Evolutionary conservation across 2,888 invertebrate species (phyloP).

Genomic region (Caenorhabditis sp.): DNA sequence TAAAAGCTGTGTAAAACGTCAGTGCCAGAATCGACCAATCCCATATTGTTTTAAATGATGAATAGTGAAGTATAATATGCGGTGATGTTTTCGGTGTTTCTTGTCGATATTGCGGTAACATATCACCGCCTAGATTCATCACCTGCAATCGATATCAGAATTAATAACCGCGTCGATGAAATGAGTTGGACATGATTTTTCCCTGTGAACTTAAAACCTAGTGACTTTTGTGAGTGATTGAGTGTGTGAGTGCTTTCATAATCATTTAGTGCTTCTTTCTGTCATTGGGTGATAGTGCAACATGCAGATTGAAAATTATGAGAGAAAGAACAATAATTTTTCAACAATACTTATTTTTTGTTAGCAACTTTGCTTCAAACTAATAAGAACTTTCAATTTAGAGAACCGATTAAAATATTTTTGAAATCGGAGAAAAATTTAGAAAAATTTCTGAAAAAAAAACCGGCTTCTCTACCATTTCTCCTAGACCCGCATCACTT

Average conservation of each 20-base stretch:
- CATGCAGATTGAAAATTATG: constrained; percentile 8
- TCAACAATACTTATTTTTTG: too few species aligned
- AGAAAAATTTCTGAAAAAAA: too few species aligned
- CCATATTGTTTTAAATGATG: constrained; percentile 94
- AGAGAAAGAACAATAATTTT: background rate
- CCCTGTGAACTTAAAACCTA: constrained; percentile 9
- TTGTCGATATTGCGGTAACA: constrained; percentile 96
- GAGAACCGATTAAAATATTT: too few species aligned
- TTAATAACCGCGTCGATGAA: background rate
- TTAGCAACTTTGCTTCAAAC: too few species aligned
- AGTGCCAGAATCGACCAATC: constrained; percentile 99
- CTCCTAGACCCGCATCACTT: too few species aligned
- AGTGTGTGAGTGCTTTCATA: background rate
- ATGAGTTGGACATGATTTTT: background rate
- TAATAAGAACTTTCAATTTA: too few species aligned
- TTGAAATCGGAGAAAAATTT: too few species aligned
- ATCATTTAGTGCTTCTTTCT: constrained; percentile 36
- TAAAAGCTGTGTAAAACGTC: constrained; percentile 98
- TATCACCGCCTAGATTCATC: constrained; percentile 96
- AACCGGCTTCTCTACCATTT: too few species aligned
- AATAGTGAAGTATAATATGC: constrained; percentile 98
- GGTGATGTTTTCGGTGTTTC: constrained; percentile 99
- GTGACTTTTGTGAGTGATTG: constrained; percentile 12
- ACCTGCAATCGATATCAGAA: constrained; percentile 49
- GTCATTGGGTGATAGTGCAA: constrained; percentile 12